A percentile compares a stretch with the other conserved stretches of the same genome.
phyloP scores from a whole-genome alignment of 2,888 invertebrate species.

The Calliphora vomitoria region DNA sequence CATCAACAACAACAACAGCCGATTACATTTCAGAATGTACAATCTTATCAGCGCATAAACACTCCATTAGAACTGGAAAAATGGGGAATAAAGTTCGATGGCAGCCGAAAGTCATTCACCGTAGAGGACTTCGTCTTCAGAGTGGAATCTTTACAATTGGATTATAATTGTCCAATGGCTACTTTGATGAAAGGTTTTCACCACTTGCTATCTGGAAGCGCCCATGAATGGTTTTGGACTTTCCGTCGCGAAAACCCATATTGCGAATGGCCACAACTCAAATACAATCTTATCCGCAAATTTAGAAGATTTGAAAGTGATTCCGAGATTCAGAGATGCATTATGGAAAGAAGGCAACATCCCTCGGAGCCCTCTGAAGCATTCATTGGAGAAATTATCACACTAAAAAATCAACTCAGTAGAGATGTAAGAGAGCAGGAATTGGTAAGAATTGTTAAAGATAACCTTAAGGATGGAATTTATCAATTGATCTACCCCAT shows the following conservation, averaged over 20 bases:
- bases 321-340: not conserved
- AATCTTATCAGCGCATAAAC: not conserved
- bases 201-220: not conserved
- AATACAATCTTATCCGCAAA: not conserved
- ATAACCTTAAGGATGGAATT: not conserved
- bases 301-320: not conserved
- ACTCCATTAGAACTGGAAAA: slow-evolving; percentile 1
- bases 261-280: not conserved
- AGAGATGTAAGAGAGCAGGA: not conserved
- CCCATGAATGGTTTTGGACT: slow-evolving; percentile 1
- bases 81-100: slow-evolving; percentile 38
- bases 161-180: not conserved
- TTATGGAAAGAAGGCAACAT: not conserved
- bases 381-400: not conserved
- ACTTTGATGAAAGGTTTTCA: slow-evolving; percentile 17
- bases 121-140: slow-evolving; percentile 29
- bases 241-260: not conserved
- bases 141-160: not conserved
- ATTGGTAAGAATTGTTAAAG: not conserved
- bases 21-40: not conserved
- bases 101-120: not conserved
- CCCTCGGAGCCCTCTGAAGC: not conserved
- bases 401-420: not conserved
- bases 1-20: not conserved
- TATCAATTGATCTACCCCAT: not conserved